These are phyloP conservation scores for Pogonognathellus flavescens DNA, from an alignment of 1,140 invertebrate species.

Conservation along the genomic window DNA sequence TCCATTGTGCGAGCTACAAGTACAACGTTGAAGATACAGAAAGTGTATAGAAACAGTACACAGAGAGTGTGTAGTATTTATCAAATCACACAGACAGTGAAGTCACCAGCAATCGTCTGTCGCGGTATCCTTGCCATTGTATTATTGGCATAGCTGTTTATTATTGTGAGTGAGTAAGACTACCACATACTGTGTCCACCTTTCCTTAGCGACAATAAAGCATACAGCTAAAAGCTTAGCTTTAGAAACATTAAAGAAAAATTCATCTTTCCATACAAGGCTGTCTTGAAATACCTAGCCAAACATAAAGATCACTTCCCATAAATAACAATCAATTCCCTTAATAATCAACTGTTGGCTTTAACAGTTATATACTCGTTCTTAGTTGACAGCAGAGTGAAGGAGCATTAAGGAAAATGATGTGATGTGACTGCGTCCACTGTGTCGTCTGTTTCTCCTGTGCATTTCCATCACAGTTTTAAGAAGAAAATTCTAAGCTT, in stretches of 20 bases:
- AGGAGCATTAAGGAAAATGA: slow-evolving; percentile 13
- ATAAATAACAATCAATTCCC: slow-evolving; percentile 49
- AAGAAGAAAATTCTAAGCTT: slow-evolving; percentile 29
- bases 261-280: slow-evolving; percentile 7
- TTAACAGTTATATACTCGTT: slow-evolving; percentile 18
- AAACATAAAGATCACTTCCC: slow-evolving; percentile 48
- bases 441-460: background rate
- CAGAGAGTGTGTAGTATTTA: background rate
- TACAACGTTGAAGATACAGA: background rate
- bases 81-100: background rate
- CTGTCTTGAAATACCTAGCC: background rate
- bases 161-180: slow-evolving; percentile 8
- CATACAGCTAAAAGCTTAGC: too few relatives aligned
- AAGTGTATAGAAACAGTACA: background rate
- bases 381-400: slow-evolving; percentile 3
- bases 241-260: background rate
- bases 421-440: slow-evolving; percentile 22
- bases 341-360: slow-evolving; percentile 36
- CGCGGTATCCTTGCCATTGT: background rate
- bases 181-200: slow-evolving; percentile 31
- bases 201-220: background rate
- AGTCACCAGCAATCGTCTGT: background rate
- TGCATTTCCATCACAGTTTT: background rate
- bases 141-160: slow-evolving; percentile 20
- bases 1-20: background rate